phyloP scores from a whole-genome alignment of 2,113 vertebrate species.

The Onychostoma macrolepis region DNA sequence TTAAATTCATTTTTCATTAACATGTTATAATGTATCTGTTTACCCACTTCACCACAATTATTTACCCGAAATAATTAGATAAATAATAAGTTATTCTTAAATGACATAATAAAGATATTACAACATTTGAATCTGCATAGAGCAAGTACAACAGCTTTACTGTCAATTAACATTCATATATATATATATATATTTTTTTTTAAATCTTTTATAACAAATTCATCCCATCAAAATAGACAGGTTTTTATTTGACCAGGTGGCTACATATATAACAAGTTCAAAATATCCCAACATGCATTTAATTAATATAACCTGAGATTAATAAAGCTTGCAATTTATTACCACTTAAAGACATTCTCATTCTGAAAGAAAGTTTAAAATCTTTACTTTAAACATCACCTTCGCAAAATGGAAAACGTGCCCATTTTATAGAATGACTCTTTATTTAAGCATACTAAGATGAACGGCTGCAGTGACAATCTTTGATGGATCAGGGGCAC shows the following conservation, averaged over 20 bases:
- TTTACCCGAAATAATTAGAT: not conserved
- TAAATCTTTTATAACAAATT: not conserved
- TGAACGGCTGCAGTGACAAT: constrained; percentile 78
- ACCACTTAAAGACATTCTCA: not conserved
- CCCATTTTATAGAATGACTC: constrained; percentile 42
- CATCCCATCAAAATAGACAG: not conserved
- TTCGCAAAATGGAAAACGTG: not conserved
- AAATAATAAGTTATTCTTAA: not conserved
- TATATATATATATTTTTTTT: not conserved
- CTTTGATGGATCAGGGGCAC: constrained; percentile 81
- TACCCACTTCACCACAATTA: not conserved
- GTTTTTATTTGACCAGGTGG: not conserved
- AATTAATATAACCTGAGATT: no score
- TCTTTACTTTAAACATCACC: not conserved
- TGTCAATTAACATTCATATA: not conserved
- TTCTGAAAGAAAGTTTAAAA: not conserved
- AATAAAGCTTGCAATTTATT: not conserved
- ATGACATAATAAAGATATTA: not conserved
- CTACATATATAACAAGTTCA: not conserved
- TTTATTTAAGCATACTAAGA: constrained; percentile 79
- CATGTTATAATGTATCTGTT: no score
- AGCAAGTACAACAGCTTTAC: not conserved
- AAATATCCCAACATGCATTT: not conserved
- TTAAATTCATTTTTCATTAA: no score
- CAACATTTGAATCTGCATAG: no score